These are phyloP conservation scores for Patella pellucida DNA, from an alignment of 2,888 invertebrate species.

Conservation along the genomic window DNA sequence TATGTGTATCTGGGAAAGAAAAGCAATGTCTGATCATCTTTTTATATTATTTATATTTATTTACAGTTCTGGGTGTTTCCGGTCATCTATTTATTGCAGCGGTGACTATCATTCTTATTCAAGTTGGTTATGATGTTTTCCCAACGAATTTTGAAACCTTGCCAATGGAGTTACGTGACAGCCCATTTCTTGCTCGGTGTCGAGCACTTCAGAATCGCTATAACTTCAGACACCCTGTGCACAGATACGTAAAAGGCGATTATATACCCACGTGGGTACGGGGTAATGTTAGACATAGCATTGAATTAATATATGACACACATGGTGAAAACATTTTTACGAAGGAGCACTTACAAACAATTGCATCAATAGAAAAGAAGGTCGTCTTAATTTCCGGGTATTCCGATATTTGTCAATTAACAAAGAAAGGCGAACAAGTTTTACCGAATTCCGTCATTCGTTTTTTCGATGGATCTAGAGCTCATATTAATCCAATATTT, in stretches of 20 bases:
- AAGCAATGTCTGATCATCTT: slow-evolving; percentile 49
- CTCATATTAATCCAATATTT: slow-evolving; percentile 42
- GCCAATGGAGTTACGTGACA: slow-evolving; percentile 53
- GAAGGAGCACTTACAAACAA: slow-evolving; percentile 41
- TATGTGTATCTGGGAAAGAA: slow-evolving; percentile 52
- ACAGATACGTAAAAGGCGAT: slow-evolving; percentile 20
- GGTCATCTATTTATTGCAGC: slow-evolving; percentile 42
- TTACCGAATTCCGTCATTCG: slow-evolving; percentile 46
- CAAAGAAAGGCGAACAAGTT: slow-evolving; percentile 23
- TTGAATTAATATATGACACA: slow-evolving; percentile 45
- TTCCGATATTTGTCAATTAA: slow-evolving; percentile 35
- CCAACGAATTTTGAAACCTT: slow-evolving; percentile 52
- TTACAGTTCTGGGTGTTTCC: slow-evolving; percentile 42
- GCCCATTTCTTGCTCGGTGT: slow-evolving; percentile 46
- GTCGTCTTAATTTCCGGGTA: slow-evolving; percentile 35
- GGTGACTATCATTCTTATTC: slow-evolving; percentile 38
- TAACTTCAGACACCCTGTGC: slow-evolving; percentile 31
- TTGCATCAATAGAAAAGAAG: slow-evolving; percentile 46
- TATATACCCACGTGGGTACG: slow-evolving; percentile 2
- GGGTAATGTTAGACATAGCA: slow-evolving; percentile 25
- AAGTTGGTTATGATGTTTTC: slow-evolving; percentile 46
- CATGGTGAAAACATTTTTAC: slow-evolving; percentile 54
- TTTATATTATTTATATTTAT: slow-evolving; percentile 47
- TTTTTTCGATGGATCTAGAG: slow-evolving; percentile 53
- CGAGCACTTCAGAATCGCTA: slow-evolving; percentile 46